A percentile compares a stretch with the other conserved stretches of the same genome.
Evolutionary conservation across 2,888 invertebrate genomes (phyloP).

Genomic region (Drosophila neoperkinsi): DNA sequence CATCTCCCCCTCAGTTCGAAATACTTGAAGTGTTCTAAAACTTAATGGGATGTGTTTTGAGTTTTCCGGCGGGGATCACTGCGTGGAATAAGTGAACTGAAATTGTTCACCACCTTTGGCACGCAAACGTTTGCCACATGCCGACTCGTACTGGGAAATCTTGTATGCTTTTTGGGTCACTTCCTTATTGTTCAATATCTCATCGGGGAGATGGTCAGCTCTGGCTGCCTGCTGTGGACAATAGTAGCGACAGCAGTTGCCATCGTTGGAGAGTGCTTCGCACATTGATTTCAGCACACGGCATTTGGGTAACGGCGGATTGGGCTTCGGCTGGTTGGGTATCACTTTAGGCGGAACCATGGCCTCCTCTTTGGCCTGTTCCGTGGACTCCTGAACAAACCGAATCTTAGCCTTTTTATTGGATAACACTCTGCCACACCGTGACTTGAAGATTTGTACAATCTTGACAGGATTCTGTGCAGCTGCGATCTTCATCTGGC

Average conservation of each 20-base stretch:
- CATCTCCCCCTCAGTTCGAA: constrained; percentile 18
- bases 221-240: not conserved
- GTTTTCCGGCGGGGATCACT: constrained; percentile 9
- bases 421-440: not conserved
- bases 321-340: not conserved
- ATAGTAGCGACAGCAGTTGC: not conserved
- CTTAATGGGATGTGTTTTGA: constrained; percentile 6
- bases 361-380: not conserved
- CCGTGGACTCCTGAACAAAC: constrained; percentile 7
- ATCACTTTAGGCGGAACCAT: not conserved
- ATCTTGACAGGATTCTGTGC: constrained; percentile 6
- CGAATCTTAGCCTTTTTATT: constrained; percentile 15
- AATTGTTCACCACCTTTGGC: not conserved
- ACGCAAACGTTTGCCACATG: not conserved
- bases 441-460: constrained; percentile 8
- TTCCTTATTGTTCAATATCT: not conserved
- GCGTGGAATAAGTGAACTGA: constrained; percentile 22
- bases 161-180: not conserved
- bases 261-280: not conserved
- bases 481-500: not conserved
- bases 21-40: constrained; percentile 14
- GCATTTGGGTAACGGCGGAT: not conserved
- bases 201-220: constrained; percentile 3
- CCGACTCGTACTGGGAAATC: too few relatives aligned
- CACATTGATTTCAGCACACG: constrained; percentile 25